Conservation (phyloP, 2,888 invertebrate species). For the Drosophila gaucha region DNA sequence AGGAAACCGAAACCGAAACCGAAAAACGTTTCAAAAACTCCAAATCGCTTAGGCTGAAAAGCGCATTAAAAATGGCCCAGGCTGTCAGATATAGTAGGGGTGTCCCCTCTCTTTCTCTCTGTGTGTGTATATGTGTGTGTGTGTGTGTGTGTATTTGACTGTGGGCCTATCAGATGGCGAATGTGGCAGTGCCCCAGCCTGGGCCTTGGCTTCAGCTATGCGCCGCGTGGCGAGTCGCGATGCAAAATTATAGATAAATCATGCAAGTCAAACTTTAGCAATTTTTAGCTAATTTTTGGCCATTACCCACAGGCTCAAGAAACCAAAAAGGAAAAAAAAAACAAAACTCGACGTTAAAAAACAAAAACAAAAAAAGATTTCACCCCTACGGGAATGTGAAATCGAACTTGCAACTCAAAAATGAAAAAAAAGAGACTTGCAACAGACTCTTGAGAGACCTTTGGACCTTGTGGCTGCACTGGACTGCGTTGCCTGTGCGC, state of each 20-base stretch:
- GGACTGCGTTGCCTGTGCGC: conserved; percentile 45
- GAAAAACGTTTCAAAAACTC: conserved; percentile 53
- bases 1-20: conserved; percentile 53
- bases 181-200: conserved; percentile 48
- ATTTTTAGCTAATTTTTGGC: conserved; percentile 80
- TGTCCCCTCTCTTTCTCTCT: conserved; percentile 1
- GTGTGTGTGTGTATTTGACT: conserved; percentile 60
- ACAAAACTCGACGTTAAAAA: conserved; percentile 47
- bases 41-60: conserved; percentile 66
- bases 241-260: conserved; percentile 80
- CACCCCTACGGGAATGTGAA: conserved; percentile 81
- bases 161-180: conserved; percentile 75
- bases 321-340: conserved; percentile 18
- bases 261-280: conserved; percentile 82
- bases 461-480: conserved; percentile 15
- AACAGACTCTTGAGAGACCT: conserved; percentile 30
- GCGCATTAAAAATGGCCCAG: conserved; percentile 76
- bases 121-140: background rate
- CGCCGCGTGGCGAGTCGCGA: conserved; percentile 65
- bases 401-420: conserved; percentile 72
- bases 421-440: conserved; percentile 15
- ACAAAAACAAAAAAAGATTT: conserved; percentile 61
- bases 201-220: no score
- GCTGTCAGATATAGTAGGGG: conserved; percentile 58
- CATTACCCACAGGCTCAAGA: conserved; percentile 71